phyloP scores from a whole-genome alignment of 2,797 vertebrate genomes.

The Clarias laeviceps region DNA sequence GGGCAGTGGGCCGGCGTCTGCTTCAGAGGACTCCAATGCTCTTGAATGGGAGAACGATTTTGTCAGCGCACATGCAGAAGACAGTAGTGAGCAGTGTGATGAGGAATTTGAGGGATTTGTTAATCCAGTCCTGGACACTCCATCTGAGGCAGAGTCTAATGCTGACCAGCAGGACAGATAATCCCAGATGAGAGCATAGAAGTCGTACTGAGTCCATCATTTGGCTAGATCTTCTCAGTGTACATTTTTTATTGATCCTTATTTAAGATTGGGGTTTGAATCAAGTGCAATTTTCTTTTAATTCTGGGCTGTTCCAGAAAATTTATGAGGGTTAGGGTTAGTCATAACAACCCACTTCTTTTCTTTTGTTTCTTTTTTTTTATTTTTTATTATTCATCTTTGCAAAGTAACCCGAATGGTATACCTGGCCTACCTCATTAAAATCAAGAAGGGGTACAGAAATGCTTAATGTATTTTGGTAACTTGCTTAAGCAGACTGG shows the following conservation, averaged over 20 bases:
- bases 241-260: constrained; percentile 20
- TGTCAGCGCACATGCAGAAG: constrained; percentile 85
- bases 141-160: constrained; percentile 54
- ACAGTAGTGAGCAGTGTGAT: constrained; percentile 82
- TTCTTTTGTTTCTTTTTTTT: not conserved
- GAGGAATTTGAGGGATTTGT: constrained; percentile 83
- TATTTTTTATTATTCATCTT: not conserved
- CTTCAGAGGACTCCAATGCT: constrained; percentile 89
- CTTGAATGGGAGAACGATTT: constrained; percentile 99
- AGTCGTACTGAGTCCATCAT: not conserved
- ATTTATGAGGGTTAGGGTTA: not conserved
- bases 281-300: constrained; percentile 53
- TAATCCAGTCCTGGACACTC: constrained; percentile 78
- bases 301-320: constrained; percentile 5
- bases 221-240: constrained; percentile 11
- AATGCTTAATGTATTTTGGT: constrained; percentile 19
- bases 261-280: constrained; percentile 33
- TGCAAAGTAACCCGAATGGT: not conserved
- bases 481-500: constrained; percentile 3
- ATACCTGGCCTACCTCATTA: constrained; percentile 21
- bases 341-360: not conserved
- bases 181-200: constrained; percentile 39
- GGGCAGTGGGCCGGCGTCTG: constrained; percentile 82
- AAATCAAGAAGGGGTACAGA: constrained; percentile 5
- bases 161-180: constrained; percentile 74